phyloP scores from a whole-genome alignment of 1,140 invertebrate genomes.

The Ceratina australensis region DNA sequence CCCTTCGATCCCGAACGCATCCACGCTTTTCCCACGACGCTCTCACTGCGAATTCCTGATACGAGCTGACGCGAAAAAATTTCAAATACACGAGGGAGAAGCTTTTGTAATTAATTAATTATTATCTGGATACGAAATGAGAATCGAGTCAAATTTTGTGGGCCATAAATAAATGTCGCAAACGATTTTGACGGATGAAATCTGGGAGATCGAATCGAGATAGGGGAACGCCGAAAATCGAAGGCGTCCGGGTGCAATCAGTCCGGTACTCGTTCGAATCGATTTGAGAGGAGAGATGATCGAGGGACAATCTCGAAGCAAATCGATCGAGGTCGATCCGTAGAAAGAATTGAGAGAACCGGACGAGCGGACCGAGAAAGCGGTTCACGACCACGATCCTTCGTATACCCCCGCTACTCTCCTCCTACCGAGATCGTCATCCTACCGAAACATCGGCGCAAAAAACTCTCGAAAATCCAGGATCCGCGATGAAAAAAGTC shows the following conservation, averaged over 20 bases:
- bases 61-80: background rate
- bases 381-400: slow-evolving; percentile 55
- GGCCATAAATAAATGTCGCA: background rate
- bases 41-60: slow-evolving; percentile 53
- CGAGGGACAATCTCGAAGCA: slow-evolving; percentile 58
- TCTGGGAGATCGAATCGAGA: background rate
- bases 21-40: slow-evolving; percentile 60
- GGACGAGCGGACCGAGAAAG: slow-evolving; percentile 65
- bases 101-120: too few species aligned
- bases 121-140: too few species aligned
- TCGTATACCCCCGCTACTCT: too few species aligned
- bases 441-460: slow-evolving; percentile 60
- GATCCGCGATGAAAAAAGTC: background rate
- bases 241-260: slow-evolving; percentile 54
- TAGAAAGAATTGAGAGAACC: slow-evolving; percentile 55
- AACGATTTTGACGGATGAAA: background rate
- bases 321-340: slow-evolving; percentile 62
- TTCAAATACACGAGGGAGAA: background rate
- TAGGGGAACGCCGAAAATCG: slow-evolving; percentile 54
- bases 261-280: slow-evolving; percentile 52
- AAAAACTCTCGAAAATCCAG: slow-evolving; percentile 44
- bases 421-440: slow-evolving; percentile 48
- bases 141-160: too few species aligned
- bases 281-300: slow-evolving; percentile 55
- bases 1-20: slow-evolving; percentile 47